These are phyloP conservation scores for Nebria brevicollis DNA, from an alignment of 2,888 invertebrate species.

Conservation along the genomic window DNA sequence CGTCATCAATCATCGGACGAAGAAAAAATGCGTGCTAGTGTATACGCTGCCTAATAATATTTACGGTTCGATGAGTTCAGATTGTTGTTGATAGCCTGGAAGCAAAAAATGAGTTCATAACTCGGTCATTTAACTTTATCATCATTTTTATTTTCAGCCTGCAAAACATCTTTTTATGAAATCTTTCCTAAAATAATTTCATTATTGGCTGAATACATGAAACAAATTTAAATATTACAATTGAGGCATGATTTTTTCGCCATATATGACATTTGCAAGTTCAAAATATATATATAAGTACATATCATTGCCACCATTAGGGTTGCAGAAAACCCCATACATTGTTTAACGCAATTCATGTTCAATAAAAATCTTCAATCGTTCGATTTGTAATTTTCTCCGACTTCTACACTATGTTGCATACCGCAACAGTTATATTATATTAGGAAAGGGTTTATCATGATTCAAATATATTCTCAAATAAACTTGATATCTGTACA, in stretches of 20 bases:
- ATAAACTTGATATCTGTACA: no score
- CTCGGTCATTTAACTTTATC: not conserved
- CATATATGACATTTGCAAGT: not conserved
- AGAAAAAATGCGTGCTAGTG: slow-evolving; percentile 12
- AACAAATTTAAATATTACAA: not conserved
- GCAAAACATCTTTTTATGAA: not conserved
- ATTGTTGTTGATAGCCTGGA: slow-evolving; percentile 7
- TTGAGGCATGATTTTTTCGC: not conserved
- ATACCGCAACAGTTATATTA: no score
- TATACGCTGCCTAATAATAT: not conserved
- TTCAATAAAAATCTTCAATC: no score
- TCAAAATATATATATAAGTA: no score
- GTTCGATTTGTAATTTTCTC: no score
- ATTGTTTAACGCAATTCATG: no score
- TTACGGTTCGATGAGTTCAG: slow-evolving; percentile 10
- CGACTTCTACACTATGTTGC: no score
- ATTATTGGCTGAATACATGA: not conserved
- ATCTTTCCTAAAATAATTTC: not conserved
- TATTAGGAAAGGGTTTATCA: no score
- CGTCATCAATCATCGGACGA: slow-evolving; percentile 10
- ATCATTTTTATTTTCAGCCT: not conserved
- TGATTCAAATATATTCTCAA: no score
- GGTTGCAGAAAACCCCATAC: no score
- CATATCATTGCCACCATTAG: no score
- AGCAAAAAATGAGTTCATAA: slow-evolving; percentile 7